These are phyloP conservation scores for Agrotis clavis DNA, from an alignment of 2,888 invertebrate species.

Conservation along the genomic window DNA sequence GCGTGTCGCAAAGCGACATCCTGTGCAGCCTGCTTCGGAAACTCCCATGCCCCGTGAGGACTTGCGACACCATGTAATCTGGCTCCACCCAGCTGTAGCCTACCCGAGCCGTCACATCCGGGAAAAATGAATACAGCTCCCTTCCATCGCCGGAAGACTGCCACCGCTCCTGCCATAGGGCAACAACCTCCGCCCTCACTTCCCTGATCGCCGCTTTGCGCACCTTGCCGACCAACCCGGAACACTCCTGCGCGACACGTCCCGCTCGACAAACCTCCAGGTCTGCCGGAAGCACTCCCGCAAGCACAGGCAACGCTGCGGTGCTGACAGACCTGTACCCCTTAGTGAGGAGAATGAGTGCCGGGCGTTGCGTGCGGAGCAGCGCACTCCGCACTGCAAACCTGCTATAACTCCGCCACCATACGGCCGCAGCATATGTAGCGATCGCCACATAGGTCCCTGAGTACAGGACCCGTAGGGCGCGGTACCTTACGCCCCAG, in stretches of 20 bases:
- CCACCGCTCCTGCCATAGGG: slow-evolving; percentile 16
- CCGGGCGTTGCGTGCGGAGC: slow-evolving; percentile 17
- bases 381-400: not conserved
- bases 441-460: slow-evolving; percentile 14
- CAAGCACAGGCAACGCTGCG: slow-evolving; percentile 36
- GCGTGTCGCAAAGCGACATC: not conserved
- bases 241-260: slow-evolving; percentile 12
- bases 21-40: not conserved
- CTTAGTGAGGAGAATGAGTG: slow-evolving; percentile 37
- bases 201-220: not conserved
- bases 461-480: slow-evolving; percentile 30
- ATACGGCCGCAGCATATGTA: slow-evolving; percentile 17
- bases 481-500: slow-evolving; percentile 58
- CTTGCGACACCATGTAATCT: not conserved
- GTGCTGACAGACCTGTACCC: slow-evolving; percentile 38
- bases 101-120: not conserved
- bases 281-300: slow-evolving; percentile 49
- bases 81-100: not conserved
- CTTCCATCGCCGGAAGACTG: rapidly evolving
- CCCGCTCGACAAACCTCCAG: slow-evolving; percentile 40
- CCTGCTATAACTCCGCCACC: not conserved
- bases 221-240: not conserved
- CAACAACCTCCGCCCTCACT: slow-evolving; percentile 5
- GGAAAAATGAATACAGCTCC: not conserved
- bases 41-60: not conserved